A percentile compares a stretch with the other conserved stretches of the same genome.
These are phyloP conservation scores for Gyps fulvus DNA, from an alignment of 2,113 vertebrate genomes.

Conservation along the genomic window DNA sequence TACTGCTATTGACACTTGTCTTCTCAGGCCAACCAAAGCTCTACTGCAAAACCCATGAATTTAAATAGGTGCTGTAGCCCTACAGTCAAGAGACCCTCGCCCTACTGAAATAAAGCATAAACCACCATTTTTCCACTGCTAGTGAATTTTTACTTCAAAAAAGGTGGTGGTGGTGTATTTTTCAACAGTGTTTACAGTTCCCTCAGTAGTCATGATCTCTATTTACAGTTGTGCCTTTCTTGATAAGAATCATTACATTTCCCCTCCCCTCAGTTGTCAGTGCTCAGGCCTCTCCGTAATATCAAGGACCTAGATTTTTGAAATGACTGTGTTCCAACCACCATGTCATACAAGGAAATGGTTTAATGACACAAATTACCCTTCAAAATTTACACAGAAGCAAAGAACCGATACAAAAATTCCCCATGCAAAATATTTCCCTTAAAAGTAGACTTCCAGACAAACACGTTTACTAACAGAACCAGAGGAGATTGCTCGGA, in stretches of 20 bases:
- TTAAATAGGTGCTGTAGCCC: background rate
- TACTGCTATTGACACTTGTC: background rate
- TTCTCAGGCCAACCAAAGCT: background rate
- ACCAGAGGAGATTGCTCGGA: background rate
- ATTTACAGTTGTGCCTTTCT: background rate
- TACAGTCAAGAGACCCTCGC: background rate
- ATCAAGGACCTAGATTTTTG: background rate
- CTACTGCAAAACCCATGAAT: background rate
- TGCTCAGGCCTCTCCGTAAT: background rate
- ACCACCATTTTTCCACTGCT: background rate
- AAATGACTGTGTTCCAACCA: background rate
- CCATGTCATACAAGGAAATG: background rate
- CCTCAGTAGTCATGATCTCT: background rate
- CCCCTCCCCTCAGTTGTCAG: background rate
- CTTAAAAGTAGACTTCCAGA: background rate
- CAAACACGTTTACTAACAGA: background rate
- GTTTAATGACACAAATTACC: background rate
- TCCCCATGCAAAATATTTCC: background rate
- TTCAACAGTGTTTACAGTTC: background rate
- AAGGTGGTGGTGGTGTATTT: background rate
- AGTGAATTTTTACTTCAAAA: background rate
- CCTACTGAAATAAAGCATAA: background rate
- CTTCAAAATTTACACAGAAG: background rate
- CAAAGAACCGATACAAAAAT: background rate
- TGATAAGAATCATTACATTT: background rate